phyloP scores from a whole-genome alignment of 2,888 invertebrate species.

The Ceraclea dissimilis region DNA sequence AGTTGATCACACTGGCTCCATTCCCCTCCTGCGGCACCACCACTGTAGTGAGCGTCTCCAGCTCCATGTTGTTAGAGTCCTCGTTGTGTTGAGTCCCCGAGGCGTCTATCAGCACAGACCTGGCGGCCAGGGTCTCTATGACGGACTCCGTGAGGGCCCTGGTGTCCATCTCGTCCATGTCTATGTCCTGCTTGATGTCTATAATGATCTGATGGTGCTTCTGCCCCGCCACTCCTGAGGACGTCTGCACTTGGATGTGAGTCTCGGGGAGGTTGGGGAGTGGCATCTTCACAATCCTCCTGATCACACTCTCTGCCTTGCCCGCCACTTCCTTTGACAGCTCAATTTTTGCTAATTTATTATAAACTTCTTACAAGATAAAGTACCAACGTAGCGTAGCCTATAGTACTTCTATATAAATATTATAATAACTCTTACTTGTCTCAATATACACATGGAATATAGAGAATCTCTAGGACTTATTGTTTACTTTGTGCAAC shows the following conservation, averaged over 20 bases:
- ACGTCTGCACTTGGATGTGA: constrained; percentile 44
- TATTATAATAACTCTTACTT: no score
- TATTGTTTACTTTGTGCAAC: no score
- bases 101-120: constrained; percentile 46
- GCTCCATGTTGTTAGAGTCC: constrained; percentile 32
- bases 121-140: constrained; percentile 45
- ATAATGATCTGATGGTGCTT: constrained; percentile 47
- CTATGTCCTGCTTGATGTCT: constrained; percentile 42
- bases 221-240: constrained; percentile 38
- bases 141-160: constrained; percentile 46
- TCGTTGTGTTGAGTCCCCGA: constrained; percentile 28
- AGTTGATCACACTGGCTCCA: constrained; percentile 9
- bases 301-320: background rate
- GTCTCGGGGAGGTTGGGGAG: constrained; percentile 38
- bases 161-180: constrained; percentile 43
- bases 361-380: no score
- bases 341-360: background rate
- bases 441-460: no score
- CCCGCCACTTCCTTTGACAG: background rate
- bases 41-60: constrained; percentile 44
- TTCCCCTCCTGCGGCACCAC: constrained; percentile 41
- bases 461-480: no score
- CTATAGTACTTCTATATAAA: no score
- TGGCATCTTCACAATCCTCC: constrained; percentile 27
- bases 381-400: no score